A percentile compares a stretch with the other conserved stretches of the same genome.
These are phyloP conservation scores for Germaria angustata DNA, from an alignment of 2,888 invertebrate species.

Conservation along the genomic window DNA sequence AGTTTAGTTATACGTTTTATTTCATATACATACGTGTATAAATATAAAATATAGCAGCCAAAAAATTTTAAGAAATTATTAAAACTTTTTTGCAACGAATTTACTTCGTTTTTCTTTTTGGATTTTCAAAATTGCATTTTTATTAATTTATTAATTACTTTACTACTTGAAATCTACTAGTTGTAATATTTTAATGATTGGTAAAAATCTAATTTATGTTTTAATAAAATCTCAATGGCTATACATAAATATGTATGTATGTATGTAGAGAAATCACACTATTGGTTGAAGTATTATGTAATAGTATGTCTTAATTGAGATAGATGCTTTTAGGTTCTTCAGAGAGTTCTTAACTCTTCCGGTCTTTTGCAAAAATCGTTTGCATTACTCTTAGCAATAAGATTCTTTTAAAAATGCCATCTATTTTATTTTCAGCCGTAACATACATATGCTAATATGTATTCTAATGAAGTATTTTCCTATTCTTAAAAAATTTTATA, in stretches of 20 bases:
- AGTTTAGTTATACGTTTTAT: constrained; percentile 4
- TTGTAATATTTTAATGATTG: constrained; percentile 24
- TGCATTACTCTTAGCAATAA: not conserved
- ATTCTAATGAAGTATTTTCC: not conserved
- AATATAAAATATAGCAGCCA: constrained; percentile 60
- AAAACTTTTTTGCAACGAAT: constrained; percentile 32
- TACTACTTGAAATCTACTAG: constrained; percentile 60
- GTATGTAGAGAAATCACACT: too few relatives aligned
- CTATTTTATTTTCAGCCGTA: not conserved
- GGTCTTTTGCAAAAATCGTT: not conserved
- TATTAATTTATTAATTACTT: constrained; percentile 30
- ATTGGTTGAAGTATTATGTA: too few relatives aligned
- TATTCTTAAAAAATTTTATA: too few relatives aligned
- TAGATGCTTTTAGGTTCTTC: not conserved
- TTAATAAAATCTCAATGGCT: constrained; percentile 16
- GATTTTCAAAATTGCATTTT: constrained; percentile 53
- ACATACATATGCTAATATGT: not conserved
- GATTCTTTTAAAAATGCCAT: not conserved
- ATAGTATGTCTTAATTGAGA: not conserved
- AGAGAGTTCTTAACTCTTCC: not conserved
- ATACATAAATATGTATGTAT: not conserved
- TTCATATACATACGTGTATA: too few relatives aligned
- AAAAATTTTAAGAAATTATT: constrained; percentile 32
- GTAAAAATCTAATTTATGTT: constrained; percentile 32
- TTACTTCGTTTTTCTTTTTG: constrained; percentile 18